A percentile compares a stretch with the other conserved stretches of the same genome.
Evolutionary conservation across 2,113 vertebrate species (phyloP).

Genomic region (Labrus mixtus): DNA sequence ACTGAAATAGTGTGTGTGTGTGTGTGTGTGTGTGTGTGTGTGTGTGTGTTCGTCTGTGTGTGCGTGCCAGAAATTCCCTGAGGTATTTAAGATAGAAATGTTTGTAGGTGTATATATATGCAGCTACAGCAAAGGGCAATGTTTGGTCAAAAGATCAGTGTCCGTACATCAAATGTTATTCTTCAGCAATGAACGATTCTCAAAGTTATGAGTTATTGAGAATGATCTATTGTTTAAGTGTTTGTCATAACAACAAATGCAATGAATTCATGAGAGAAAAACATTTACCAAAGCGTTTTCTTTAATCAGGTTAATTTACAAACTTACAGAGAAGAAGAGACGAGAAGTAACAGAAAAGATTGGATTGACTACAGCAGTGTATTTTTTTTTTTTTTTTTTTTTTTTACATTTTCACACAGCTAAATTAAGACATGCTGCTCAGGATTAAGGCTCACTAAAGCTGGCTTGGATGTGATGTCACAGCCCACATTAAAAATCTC

Average conservation of each 20-base stretch:
- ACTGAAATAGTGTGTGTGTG: neutral
- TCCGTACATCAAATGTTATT: too few species aligned
- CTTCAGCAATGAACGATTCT: too few species aligned
- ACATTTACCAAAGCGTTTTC: neutral
- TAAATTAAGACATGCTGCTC: slow-evolving; percentile 2
- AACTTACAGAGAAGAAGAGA: neutral
- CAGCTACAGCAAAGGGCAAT: too few species aligned
- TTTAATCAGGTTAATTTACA: neutral
- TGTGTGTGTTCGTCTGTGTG: slow-evolving; percentile 15
- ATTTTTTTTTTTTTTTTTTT: too few species aligned
- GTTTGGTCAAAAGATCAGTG: too few species aligned
- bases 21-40: slow-evolving; percentile 13
- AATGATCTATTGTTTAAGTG: too few species aligned
- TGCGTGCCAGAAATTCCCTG: neutral
- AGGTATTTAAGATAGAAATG: neutral
- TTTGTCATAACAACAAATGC: neutral
- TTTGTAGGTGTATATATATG: too few species aligned
- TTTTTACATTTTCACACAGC: too few species aligned
- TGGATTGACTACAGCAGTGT: neutral
- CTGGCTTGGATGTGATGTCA: neutral
- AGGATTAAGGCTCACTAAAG: neutral
- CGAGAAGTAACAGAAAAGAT: neutral
- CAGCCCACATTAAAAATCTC: neutral
- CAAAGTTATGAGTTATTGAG: too few species aligned
- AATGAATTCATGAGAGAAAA: neutral